Evolutionary conservation across 2,113 vertebrate species (phyloP), one percentile per base, ranked within the genome.

Genomic region (Peucedramus taeniatus): DNA sequence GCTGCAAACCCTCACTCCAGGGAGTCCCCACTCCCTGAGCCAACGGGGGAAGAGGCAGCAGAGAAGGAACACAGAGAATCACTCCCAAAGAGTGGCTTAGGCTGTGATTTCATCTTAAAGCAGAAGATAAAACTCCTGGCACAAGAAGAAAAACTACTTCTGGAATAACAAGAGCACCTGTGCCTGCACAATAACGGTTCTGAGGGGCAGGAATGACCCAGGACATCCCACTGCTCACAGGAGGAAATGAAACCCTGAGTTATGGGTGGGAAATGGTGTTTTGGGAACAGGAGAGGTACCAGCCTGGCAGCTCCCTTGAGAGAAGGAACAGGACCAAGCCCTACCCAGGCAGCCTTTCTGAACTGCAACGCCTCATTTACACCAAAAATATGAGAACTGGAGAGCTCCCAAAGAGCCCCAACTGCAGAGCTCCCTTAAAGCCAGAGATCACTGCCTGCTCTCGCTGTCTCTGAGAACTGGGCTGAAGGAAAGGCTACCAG

Each of bases 401-500:
- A 66, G 57, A 76, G n/a, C 10, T 22, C 40, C 49, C 18, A 6
- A 6, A 49, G 79, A 40, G 42, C 15, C 30, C 8, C 30, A 9
- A 26, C n/a, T 80, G 54, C 63, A 83, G 64, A 61, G 54, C 18
- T 42, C 54, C 71, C 71, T 57, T 59, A 45, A 77, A 87, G 5
- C 1, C 24, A 20, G 70, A 94, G 77, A 50, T 59, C 24, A 0
- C 65, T 30, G 37, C 82, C 76, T 39, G 69, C 64, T 87, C 95
- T 82, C n/a, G 37, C 83, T 4, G 4, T 13, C 47, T 8, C 84
- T 87, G 87, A 76, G 87, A 93, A 56, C 51, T 0, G 2, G 61
- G 49, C 61, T 65, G 74, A 39, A 57, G 28, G 31, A 90, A 28
- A 54, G 78, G 72, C 81, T 95, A 92, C 89, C 74, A 82, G 21